A percentile compares a stretch with the other conserved stretches of the same genome.
Conservation (phyloP, 2,797 vertebrate genomes). For the Rhinella marina region DNA sequence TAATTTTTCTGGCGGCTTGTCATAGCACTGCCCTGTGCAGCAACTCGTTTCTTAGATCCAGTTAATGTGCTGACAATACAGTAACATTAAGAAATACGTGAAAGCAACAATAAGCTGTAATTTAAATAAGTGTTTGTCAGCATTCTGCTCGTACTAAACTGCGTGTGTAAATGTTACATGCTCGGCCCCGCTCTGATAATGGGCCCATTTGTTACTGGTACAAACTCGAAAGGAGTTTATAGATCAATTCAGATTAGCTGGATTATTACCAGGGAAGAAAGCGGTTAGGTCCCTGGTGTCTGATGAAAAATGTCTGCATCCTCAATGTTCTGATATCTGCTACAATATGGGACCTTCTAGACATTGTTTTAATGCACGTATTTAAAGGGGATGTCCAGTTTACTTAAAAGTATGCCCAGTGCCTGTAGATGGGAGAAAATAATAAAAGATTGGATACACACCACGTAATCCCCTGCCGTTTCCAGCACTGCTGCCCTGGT, state of each 20-base stretch:
- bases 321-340: no score
- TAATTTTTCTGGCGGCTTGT: not conserved
- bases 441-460: no score
- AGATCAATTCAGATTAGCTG: not conserved
- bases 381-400: no score
- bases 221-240: not conserved
- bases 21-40: not conserved
- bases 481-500: no score
- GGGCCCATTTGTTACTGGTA: constrained; percentile 18
- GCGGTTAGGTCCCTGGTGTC: not conserved
- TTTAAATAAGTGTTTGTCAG: constrained; percentile 50
- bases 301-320: not conserved
- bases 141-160: constrained; percentile 62
- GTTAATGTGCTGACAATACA: constrained; percentile 37
- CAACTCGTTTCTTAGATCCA: not conserved
- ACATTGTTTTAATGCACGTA: no score
- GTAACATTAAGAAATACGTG: constrained; percentile 29
- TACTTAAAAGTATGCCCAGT: no score
- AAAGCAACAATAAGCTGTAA: constrained; percentile 27
- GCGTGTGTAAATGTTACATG: constrained; percentile 25
- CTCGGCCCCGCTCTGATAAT: constrained; percentile 23
- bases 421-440: no score
- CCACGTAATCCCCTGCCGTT: no score
- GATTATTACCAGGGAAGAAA: not conserved
- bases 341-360: no score